Evolutionary conservation across 2,113 vertebrate species (phyloP).

Genomic region (Scatophagus argus): DNA sequence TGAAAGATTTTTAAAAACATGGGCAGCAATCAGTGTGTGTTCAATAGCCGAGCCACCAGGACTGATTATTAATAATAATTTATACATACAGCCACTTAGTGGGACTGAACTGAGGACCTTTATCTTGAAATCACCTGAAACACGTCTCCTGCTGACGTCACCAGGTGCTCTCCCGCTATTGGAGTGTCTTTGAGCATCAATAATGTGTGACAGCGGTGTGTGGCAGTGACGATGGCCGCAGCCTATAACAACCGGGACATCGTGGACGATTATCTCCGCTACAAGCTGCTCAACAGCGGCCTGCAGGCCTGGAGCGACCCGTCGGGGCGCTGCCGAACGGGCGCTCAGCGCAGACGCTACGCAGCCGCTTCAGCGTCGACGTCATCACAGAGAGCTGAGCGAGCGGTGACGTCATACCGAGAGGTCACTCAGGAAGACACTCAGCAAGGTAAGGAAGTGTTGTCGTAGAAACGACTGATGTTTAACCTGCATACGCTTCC

Average conservation of each 20-base stretch:
- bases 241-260: constrained; percentile 71
- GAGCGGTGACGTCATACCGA: neutral
- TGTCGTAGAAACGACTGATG: neutral
- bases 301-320: constrained; percentile 47
- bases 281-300: constrained; percentile 73
- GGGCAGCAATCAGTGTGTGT: no score
- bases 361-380: neutral
- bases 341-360: neutral
- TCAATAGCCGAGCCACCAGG: no score
- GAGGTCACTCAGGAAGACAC: neutral
- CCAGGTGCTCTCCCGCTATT: neutral
- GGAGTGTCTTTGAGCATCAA: neutral
- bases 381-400: neutral
- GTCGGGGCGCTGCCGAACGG: neutral
- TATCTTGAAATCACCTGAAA: neutral
- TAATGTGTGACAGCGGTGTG: neutral
- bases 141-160: neutral
- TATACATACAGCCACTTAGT: neutral
- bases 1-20: no score
- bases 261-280: constrained; percentile 72
- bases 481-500: neutral
- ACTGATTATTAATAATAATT: neutral
- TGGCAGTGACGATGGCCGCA: constrained; percentile 18
- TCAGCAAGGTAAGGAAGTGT: constrained; percentile 18
- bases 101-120: neutral